Base-by-base conservation (phyloP, 2,888 invertebrate species). In the Acronicta alni region DNA sequence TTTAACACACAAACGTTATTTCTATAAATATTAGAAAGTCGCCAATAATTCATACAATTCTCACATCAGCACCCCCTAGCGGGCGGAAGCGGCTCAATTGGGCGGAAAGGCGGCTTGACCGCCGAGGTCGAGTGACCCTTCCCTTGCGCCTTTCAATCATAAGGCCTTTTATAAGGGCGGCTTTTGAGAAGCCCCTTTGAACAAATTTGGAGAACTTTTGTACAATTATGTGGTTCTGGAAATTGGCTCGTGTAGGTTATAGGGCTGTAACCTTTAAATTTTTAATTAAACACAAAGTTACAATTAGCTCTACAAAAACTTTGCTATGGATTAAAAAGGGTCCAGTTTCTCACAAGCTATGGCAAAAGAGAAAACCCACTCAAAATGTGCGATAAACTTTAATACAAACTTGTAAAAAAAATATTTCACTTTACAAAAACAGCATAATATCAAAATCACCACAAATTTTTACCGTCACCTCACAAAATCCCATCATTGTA, bases 41-140 rank as follows among this genome's bases (percentile, higher is more conserved):
- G 56, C 69, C 72, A 79, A 75, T 76, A 69, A 76, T 64, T 77
- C 76, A 80, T 77, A 67, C 60, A 58, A 57, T 67, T 72, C 72
- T 60, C 78, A 77, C 75, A 77, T 75, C 72, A 59, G 67, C 66
- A 48, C 72, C 67, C 75, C 55, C 51, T 53, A 51, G 61, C 68
- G 52, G 54, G 57, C 81, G 80, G 81, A 81, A 77, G 73, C 74
- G 61, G 61, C 56, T 89, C 90, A 88, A 92, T 92, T 91, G 90
- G 87, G 89, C 90, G 91, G 87, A 88, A 90, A 85, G 87, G 84
- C 83, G 81, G 77, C 91, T 91, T 91, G 91, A 91, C 92, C 90
- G 88, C 81, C 75, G 81, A 84, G 80, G 86, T 92, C 87, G 87
- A 92, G 91, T 92, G 91, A 92, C 91, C 91, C 92, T 89, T 87